These are phyloP conservation scores for Alouatta palliata DNA, from an alignment of 2,113 vertebrate species.

Conservation along the genomic window DNA sequence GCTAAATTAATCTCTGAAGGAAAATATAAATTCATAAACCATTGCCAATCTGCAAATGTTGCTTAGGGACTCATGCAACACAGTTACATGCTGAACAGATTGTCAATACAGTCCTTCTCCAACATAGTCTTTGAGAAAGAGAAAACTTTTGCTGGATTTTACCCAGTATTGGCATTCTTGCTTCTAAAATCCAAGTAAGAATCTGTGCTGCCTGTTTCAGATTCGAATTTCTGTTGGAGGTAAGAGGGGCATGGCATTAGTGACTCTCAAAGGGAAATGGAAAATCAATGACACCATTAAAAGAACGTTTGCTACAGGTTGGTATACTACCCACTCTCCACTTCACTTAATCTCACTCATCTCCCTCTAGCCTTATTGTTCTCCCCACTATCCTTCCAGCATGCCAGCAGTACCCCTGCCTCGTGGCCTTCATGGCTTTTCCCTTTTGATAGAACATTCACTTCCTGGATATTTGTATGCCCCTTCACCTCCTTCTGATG, in stretches of 20 bases:
- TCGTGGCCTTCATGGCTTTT: neutral
- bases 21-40: conserved; percentile 77
- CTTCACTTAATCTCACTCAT: conserved; percentile 46
- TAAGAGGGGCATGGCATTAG: conserved; percentile 79
- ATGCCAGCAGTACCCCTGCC: no score
- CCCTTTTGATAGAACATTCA: neutral
- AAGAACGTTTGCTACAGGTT: conserved; percentile 67
- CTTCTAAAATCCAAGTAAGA: conserved; percentile 81
- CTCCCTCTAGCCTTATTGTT: no score
- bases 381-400: neutral
- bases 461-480: neutral
- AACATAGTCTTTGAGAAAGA: conserved; percentile 66
- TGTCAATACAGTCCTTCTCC: conserved; percentile 34
- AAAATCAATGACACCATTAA: conserved; percentile 69
- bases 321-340: conserved; percentile 58
- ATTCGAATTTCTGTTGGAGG: conserved; percentile 83
- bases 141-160: conserved; percentile 70
- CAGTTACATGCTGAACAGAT: conserved; percentile 58
- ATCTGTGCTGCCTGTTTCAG: conserved; percentile 80
- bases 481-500: neutral
- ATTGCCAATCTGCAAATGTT: conserved; percentile 28
- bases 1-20: conserved; percentile 74
- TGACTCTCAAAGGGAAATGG: conserved; percentile 83
- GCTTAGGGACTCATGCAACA: conserved; percentile 50
- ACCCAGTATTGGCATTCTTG: conserved; percentile 61